Conservation (phyloP, 2,888 invertebrate species). For the Iphiclides podalirius region DNA sequence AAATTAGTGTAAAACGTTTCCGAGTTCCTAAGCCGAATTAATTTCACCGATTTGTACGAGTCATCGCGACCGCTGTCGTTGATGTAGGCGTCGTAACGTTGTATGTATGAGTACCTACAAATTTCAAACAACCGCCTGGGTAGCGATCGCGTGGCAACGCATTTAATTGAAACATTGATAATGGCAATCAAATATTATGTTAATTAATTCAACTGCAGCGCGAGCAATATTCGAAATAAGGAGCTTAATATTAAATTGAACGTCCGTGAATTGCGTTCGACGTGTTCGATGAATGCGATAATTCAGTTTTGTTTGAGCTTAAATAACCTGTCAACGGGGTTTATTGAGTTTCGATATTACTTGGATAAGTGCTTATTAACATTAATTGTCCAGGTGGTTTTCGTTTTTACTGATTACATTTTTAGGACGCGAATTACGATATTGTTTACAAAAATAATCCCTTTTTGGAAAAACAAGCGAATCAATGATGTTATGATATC, state of each 20-base stretch:
- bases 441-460: too few species aligned
- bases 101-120: too few species aligned
- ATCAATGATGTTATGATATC: too few species aligned
- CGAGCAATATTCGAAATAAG: conserved; percentile 20
- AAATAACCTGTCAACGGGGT: conserved; percentile 15
- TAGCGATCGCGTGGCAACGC: conserved; percentile 8
- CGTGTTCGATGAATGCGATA: conserved; percentile 5
- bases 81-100: too few species aligned
- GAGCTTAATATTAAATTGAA: conserved; percentile 22
- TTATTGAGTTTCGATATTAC: conserved; percentile 3
- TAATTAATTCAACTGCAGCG: conserved; percentile 15
- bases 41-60: conserved; percentile 4
- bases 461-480: too few species aligned
- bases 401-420: too few species aligned
- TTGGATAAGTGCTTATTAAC: neutral
- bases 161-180: conserved; percentile 20
- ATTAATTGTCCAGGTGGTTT: neutral
- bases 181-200: conserved; percentile 19
- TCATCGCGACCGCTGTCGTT: neutral
- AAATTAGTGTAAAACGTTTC: conserved; percentile 7
- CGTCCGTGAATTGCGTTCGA: conserved; percentile 11
- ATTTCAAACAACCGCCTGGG: neutral
- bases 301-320: conserved; percentile 17
- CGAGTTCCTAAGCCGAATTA: conserved; percentile 7
- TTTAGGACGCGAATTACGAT: too few species aligned